Base-by-base conservation (phyloP, 2,888 invertebrate genomes). In the Meghimatium bilineatum region DNA sequence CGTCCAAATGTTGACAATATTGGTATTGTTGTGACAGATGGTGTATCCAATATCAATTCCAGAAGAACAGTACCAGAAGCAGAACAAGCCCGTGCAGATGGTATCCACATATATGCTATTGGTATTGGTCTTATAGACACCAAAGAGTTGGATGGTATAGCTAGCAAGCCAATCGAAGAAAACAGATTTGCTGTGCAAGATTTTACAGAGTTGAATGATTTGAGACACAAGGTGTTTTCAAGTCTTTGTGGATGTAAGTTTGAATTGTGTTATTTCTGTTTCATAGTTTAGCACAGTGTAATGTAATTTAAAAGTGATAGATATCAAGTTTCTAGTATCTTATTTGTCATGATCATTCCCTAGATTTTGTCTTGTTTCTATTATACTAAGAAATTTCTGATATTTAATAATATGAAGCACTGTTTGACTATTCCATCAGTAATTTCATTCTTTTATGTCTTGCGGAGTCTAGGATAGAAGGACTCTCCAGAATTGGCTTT, bases 11-110 rank as follows among this genome's bases (percentile, higher is more conserved):
- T 90, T 1, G 87, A 87, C 26, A 90, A 92, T 83, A 86, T 91
- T 81, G 90, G 87, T n/a, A 89, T 93, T 44, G 85, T 93, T 69
- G 87, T 93, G 36, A 92, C 92, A 29, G 93, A 93, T 85, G 93
- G 93, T 23, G 90, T 90, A 26, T 92, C 92, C 23, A 92, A 92
- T 86, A 91, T 92, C 69, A 89, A 92, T 74, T 87, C 88, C 3
- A 86, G 89, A 44, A 84, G 85, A 74, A 92, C 91, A 6, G 81
- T 90, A 34, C 89, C 89, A 1, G 90, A 91, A 81, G 91, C 92
- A 17, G 87, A 89, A 56, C 36, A 83, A 36, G 88, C 91, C 34
- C 86, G 89, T 29, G 82, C 78, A 29, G 86, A 84, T 32, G 88
- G 88, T n/a, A 90, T 91, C 32, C 86, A 86, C 76, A 86, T 91